Evolutionary conservation across 2,113 vertebrate species (phyloP), one percentile per base, ranked within the genome.

Genomic region (Saimiri boliviensis): DNA sequence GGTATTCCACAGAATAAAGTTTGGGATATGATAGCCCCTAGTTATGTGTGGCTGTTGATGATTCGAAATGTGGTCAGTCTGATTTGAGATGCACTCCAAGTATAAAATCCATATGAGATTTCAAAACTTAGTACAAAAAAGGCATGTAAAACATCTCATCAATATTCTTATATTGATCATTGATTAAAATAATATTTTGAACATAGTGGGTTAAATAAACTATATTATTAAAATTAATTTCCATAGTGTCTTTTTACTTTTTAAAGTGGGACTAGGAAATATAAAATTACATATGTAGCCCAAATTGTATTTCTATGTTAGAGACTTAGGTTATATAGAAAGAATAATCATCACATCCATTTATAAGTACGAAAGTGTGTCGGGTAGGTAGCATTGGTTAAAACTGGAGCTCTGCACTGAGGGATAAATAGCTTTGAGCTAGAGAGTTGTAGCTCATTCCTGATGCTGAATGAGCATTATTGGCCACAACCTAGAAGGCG

Each of bases 261-360:
- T 68, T 56, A 47, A 37, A 49, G 45, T 58, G 27, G 86, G 74
- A 88, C 8, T 76, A 86, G 13, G 66, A 66, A 94, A 84, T 47
- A 82, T 82, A 5, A n/a, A 93, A 42, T 76, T 21, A 58, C 27
- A 20, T 47, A 42, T 74, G 9, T 32, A 10, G 60, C 14, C 10
- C 52, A 88, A 30, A 19, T 70, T 89, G 35, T 97, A 98, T 97
- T 97, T 95, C 42, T 93, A 93, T 73, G 21, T 45, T 89, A 89
- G 45, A 86, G 63, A 58, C 23, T 86, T 70, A 89, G 23, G 5
- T 25, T 27, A 5, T 70, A 6, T 86, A 42, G 35, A 83, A 91
- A 91, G 49, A 88, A 27, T 6, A 27, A 3, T 11, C 60, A 47
- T 83, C 70, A 79, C 11, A 80, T 35, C 5, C 3, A 19, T 86